Conservation (phyloP, 92 coral and sea anemone species). For the Paragorgia papillata region DNA sequence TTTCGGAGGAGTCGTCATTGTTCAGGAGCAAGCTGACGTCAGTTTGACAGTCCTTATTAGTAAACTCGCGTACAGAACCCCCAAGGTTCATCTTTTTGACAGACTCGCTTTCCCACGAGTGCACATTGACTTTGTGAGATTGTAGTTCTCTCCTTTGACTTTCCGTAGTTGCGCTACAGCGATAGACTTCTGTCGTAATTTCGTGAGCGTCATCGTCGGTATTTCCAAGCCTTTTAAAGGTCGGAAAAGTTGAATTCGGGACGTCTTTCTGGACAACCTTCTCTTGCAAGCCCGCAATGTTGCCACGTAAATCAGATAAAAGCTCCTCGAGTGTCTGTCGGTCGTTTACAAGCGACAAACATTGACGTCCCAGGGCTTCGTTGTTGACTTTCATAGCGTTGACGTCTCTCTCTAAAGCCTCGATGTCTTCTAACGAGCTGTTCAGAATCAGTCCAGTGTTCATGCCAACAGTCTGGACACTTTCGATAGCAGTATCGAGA, state of each 20-base stretch:
- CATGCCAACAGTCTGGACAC: constrained; percentile 9
- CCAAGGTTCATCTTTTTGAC: constrained; percentile 6
- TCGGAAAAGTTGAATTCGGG: not conserved
- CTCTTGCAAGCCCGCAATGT: constrained; percentile 42
- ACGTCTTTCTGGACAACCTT: constrained; percentile 6
- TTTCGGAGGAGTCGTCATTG: constrained; percentile 13
- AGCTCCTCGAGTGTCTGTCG: constrained; percentile 17
- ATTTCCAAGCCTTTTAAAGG: not conserved
- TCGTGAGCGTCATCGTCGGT: not conserved
- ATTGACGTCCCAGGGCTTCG: constrained; percentile 32
- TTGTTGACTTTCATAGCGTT: constrained; percentile 38
- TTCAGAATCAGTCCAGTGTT: constrained; percentile 18
- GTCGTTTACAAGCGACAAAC: constrained; percentile 39
- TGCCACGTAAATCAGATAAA: constrained; percentile 22
- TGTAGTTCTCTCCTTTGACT: not conserved
- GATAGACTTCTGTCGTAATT: constrained; percentile 10
- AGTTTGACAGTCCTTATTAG: constrained; percentile 22
- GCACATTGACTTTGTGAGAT: not conserved
- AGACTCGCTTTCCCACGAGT: constrained; percentile 20
- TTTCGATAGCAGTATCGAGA: constrained; percentile 35
- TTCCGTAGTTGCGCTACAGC: constrained; percentile 1
- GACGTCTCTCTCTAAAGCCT: constrained; percentile 33
- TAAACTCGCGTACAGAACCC: constrained; percentile 1
- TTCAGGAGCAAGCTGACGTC: constrained; percentile 20
- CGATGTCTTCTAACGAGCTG: constrained; percentile 34